Evolutionary conservation across 35 echinoderm and acorn worm species (phyloP), one percentile per base, ranked within the genome.

Genomic region (Diadema setosum): DNA sequence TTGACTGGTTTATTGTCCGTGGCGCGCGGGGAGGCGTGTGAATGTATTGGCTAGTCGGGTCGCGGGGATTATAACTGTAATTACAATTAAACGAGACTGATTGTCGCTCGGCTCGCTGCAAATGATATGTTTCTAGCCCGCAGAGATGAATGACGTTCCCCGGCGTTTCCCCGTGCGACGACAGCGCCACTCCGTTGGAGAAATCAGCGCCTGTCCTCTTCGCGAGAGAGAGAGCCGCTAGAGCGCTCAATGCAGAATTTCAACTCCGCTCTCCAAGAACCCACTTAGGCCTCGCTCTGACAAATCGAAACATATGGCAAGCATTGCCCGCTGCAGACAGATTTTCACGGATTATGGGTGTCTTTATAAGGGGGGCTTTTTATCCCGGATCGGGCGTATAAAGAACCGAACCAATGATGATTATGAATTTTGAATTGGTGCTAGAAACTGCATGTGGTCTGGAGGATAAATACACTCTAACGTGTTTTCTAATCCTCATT

Each of bases 61-160:
- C 73, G 20, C 73, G 37, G 37, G 73, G 73, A 78, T 78, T 78
- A 78, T 78, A 78, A 78, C 73, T 78, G 73, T 78, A 78, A 78
- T 78, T 78, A 78, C 35, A 78, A 78, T 78, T 78, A 78, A 78
- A 78, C 73, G 73, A 78, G 73, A 44, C 35, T 41, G 73, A 78
- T 78, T 78, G 73, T 44, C 73, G n/a, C 23, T 78, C 37, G 27
- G 33, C 37, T 43, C n/a, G 24, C 15, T 52, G 73, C 73, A 78
- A 78, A 78, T 44, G 73, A 78, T 78, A 78, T 44, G 73, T 78
- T 78, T 42, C 37, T 35, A 39, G 73, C 73, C 73, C 40, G 73
- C 73, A 42, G 73, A 78, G 73, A 78, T 78, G 73, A 78, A n/a
- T 78, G 73, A 78, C 73, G 73, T 78, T n/a, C 63, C 63, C 21